A percentile compares a stretch with the other conserved stretches of the same genome.
phyloP scores from a whole-genome alignment of 2,113 vertebrate genomes.

The Heteronetta atricapilla region DNA sequence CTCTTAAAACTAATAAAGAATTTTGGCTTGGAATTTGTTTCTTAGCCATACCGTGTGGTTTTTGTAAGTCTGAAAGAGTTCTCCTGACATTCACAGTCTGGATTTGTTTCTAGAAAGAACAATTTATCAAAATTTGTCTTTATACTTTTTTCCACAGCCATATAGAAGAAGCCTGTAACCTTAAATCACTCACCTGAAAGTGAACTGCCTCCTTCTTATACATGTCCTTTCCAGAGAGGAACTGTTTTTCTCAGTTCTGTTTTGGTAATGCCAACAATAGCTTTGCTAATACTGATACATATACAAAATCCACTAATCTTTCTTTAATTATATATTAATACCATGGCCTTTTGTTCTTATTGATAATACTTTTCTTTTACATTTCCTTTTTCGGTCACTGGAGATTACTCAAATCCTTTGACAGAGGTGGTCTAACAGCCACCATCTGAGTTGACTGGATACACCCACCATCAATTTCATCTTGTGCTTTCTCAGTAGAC shows the following conservation, averaged over 20 bases:
- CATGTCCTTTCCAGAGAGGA: neutral
- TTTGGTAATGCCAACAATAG: neutral
- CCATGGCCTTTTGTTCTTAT: neutral
- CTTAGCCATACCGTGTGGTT: neutral
- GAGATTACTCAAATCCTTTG: neutral
- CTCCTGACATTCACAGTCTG: neutral
- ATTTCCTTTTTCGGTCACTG: neutral
- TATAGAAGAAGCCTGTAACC: neutral
- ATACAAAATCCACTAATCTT: neutral
- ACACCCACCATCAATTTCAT: neutral
- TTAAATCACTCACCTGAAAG: neutral
- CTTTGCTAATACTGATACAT: neutral
- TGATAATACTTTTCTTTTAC: neutral
- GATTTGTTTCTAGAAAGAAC: neutral
- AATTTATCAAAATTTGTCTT: neutral
- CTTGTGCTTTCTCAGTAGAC: neutral
- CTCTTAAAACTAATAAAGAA: neutral
- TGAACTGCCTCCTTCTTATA: neutral
- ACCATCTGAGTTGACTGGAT: neutral
- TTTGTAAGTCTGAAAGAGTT: neutral
- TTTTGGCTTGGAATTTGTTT: neutral
- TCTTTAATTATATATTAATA: neutral
- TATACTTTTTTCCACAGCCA: neutral
- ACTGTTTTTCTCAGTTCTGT: fast-evolving
- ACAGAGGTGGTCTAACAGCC: neutral